A percentile compares a stretch with the other conserved stretches of the same genome.
These are phyloP conservation scores for Vanessa cardui DNA, from an alignment of 2,888 invertebrate species.

Conservation along the genomic window DNA sequence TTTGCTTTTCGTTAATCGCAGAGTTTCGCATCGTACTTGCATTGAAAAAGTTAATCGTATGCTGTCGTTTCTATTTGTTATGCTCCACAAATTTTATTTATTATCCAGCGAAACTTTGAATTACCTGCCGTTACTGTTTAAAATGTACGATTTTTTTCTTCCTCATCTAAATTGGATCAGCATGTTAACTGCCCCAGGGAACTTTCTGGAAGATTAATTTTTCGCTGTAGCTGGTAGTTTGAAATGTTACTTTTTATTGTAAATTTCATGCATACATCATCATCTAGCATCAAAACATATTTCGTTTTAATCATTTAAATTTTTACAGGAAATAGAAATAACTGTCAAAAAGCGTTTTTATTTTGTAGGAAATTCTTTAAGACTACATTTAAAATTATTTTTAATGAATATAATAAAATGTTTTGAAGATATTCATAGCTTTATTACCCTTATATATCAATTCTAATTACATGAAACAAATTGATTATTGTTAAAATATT, in stretches of 20 bases:
- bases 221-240: neutral
- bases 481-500: too few relatives aligned
- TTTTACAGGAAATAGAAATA: too few relatives aligned
- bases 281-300: too few relatives aligned
- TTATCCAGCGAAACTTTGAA: slow-evolving; percentile 33
- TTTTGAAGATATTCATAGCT: too few relatives aligned
- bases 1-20: neutral
- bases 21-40: slow-evolving; percentile 7
- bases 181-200: slow-evolving; percentile 49
- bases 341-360: too few relatives aligned
- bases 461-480: too few relatives aligned
- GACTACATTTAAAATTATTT: too few relatives aligned
- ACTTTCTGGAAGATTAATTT: slow-evolving; percentile 39
- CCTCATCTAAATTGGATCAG: slow-evolving; percentile 61
- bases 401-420: too few relatives aligned
- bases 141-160: slow-evolving; percentile 50
- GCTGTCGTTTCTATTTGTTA: slow-evolving; percentile 18
- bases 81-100: slow-evolving; percentile 35
- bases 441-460: too few relatives aligned
- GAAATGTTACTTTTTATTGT: neutral
- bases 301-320: too few relatives aligned
- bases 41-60: slow-evolving; percentile 14
- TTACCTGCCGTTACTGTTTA: slow-evolving; percentile 37
- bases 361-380: too few relatives aligned
- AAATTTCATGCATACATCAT: neutral